Base-by-base conservation (phyloP, 2,797 vertebrate species). In the Poeciliopsis gracilis region DNA sequence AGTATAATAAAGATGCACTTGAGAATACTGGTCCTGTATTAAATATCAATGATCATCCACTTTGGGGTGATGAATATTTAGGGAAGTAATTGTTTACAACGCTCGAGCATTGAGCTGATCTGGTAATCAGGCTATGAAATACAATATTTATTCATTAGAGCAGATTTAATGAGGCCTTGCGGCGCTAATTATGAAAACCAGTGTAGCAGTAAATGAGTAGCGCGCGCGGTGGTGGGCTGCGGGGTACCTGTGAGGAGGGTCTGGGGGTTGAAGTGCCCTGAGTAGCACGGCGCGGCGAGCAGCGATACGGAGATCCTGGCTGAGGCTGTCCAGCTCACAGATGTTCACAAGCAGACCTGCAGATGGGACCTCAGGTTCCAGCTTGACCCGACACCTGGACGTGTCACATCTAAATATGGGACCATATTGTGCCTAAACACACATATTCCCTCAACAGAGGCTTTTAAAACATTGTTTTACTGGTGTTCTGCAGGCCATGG, bases 141-240 rank as follows among this genome's bases (percentile, higher is more conserved):
- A 99, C 98, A 99, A 99, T 99, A 99, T 99, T 99, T 99, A 99
- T 99, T 99, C 98, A 99, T 99, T 99, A 99, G 97, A 99, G 98
- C 97, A 98, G 97, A 99, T 98, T 99, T 99, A 99, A 99, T 99
- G 98, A 99, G 97, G 98, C 98, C 98, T 99, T 96, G 97, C 98
- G 97, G 98, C 97, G 98, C 97, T 99, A 99, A 99, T 99, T 99
- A 99, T 97, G 97, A 99, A 99, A 99, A 97, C 97, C 98, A 98
- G 97, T 97, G 98, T 99, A 98, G 98, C 98, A 98, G 97, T 97
- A 99, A 99, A 99, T 99, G 98, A 99, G 97, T 97, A 98, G 97
- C 96, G 97, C 96, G 97, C 97, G 94, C 94, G 96, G 96, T 96
- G 96, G 96, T 95, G 88, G 92, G 90, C 96, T 96, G 96, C 95